These are phyloP conservation scores for Schizaphis graminum DNA, from an alignment of 2,888 invertebrate species.

Conservation along the genomic window DNA sequence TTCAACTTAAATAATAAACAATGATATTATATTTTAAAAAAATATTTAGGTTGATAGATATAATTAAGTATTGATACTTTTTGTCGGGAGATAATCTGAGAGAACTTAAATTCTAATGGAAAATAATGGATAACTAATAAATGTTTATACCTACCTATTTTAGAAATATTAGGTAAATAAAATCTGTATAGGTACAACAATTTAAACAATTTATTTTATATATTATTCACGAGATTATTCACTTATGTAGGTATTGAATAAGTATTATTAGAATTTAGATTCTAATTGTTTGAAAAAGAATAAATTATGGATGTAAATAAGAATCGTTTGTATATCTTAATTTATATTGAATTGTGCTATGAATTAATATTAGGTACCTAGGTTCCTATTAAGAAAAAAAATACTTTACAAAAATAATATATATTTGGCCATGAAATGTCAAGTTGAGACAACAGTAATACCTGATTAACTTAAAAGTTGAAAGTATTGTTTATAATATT, in stretches of 20 bases:
- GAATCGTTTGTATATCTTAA: constrained; percentile 47
- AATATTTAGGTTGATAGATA: background rate
- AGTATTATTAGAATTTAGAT: background rate
- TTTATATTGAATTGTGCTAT: constrained; percentile 36
- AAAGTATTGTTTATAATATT: background rate
- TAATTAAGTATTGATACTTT: background rate
- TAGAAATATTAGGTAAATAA: background rate
- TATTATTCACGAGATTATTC: background rate
- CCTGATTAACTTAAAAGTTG: background rate
- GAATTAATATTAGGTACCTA: constrained; percentile 26
- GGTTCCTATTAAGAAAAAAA: background rate
- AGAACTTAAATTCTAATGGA: background rate
- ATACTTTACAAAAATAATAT: constrained; percentile 14
- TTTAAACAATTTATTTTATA: background rate
- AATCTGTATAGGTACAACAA: background rate
- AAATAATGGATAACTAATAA: background rate
- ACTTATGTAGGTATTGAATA: background rate
- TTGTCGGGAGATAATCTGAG: background rate
- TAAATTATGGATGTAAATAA: constrained; percentile 55
- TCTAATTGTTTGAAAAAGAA: background rate
- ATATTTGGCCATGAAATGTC: constrained; percentile 31
- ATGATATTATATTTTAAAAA: background rate
- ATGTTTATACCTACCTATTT: background rate
- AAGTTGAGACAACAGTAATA: constrained; percentile 19
- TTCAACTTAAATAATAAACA: background rate